A percentile compares a stretch with the other conserved stretches of the same genome.
These are phyloP conservation scores for Caenorhabditis brenneri DNA, from an alignment of 1,140 invertebrate genomes.

Conservation along the genomic window DNA sequence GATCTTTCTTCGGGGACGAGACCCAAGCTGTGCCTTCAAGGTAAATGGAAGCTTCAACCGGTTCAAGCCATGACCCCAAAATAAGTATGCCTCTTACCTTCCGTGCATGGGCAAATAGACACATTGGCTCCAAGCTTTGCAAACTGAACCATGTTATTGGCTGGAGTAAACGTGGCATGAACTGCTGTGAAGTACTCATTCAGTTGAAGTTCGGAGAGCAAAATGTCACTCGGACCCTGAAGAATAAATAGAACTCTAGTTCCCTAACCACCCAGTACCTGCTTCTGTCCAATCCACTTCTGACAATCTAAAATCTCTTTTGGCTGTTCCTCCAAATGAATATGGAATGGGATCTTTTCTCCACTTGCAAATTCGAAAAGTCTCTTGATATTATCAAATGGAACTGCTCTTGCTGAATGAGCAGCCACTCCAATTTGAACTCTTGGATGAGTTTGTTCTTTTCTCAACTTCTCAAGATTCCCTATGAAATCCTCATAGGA, in stretches of 20 bases:
- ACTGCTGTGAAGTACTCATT: slow-evolving; percentile 59
- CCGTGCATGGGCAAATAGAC: slow-evolving; percentile 66
- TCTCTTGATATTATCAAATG: slow-evolving; percentile 48
- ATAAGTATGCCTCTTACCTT: slow-evolving; percentile 48
- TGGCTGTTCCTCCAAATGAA: slow-evolving; percentile 69
- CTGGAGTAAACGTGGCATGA: slow-evolving; percentile 65
- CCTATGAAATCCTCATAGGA: slow-evolving; percentile 58
- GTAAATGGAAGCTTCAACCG: background rate
- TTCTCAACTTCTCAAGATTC: slow-evolving; percentile 52
- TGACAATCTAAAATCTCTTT: slow-evolving; percentile 62
- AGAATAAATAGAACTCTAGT: background rate
- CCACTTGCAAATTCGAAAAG: slow-evolving; percentile 58
- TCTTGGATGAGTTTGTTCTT: background rate
- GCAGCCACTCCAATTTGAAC: slow-evolving; percentile 64
- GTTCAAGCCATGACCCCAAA: no score
- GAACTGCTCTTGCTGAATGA: slow-evolving; percentile 68
- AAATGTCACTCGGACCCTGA: slow-evolving; percentile 1
- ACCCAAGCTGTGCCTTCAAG: no score
- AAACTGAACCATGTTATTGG: slow-evolving; percentile 35
- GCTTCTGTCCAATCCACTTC: slow-evolving; percentile 28
- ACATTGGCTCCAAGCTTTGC: slow-evolving; percentile 56
- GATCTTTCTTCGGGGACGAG: no score
- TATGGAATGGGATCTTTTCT: slow-evolving; percentile 62
- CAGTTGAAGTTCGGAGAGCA: slow-evolving; percentile 31
- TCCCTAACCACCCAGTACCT: background rate